These are phyloP conservation scores for Acanthopagrus latus DNA, from an alignment of 2,797 vertebrate species.

Conservation along the genomic window DNA sequence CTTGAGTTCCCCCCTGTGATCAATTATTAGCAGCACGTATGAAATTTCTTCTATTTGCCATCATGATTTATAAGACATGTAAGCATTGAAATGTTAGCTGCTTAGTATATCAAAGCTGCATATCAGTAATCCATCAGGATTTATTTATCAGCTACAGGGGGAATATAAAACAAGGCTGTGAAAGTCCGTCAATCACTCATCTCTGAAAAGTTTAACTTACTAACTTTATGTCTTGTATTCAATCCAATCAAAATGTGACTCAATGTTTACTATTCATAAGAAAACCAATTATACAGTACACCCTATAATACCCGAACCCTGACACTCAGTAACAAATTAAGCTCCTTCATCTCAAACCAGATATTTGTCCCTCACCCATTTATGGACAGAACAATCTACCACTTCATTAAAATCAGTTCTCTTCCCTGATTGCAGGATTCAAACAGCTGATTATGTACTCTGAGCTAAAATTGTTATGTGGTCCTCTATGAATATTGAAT, in stretches of 20 bases:
- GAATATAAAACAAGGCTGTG: neutral
- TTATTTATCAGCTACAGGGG: neutral
- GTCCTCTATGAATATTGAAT: neutral
- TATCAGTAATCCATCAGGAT: neutral
- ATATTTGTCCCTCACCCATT: neutral
- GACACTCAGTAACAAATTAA: neutral
- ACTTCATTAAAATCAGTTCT: neutral
- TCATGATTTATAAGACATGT: neutral
- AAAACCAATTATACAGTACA: neutral
- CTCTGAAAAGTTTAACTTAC: neutral
- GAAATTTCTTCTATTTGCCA: neutral
- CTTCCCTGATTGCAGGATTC: neutral
- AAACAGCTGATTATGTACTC: neutral
- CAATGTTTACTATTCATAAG: neutral
- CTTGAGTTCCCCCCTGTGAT: neutral
- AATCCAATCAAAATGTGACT: neutral
- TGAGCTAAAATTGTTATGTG: neutral
- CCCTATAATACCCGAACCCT: too few species aligned
- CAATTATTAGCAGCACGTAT: neutral
- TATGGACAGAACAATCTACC: neutral
- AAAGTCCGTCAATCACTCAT: too few species aligned
- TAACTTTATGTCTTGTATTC: neutral
- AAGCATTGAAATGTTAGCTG: neutral
- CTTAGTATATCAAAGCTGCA: neutral
- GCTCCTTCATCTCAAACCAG: neutral